Conservation (phyloP, 2,888 invertebrate species). For the Abrostola tripartita region DNA sequence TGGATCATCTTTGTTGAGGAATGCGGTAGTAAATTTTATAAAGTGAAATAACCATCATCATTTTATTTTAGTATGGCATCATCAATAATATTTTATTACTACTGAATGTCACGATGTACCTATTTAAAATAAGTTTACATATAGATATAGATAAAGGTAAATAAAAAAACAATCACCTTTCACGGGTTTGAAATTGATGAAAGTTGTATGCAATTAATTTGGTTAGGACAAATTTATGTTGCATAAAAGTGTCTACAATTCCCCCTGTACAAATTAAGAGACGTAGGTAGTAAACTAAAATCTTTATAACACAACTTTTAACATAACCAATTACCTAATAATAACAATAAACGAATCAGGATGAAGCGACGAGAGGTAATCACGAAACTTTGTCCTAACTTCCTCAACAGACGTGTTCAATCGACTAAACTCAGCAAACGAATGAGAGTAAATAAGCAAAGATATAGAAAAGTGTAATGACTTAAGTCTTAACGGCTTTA, state of each 20-base stretch:
- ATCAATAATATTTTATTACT: too few species aligned
- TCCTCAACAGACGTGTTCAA: conserved; percentile 18
- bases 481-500: conserved; percentile 74
- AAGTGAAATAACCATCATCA: not conserved
- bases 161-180: too few species aligned
- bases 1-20: conserved; percentile 37
- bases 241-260: too few species aligned
- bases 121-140: too few species aligned
- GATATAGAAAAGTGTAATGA: conserved; percentile 66
- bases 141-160: too few species aligned
- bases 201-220: too few species aligned
- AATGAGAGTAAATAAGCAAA: conserved; percentile 52
- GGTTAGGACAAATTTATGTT: too few species aligned
- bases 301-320: not conserved
- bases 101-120: too few species aligned
- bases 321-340: not conserved
- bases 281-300: too few species aligned
- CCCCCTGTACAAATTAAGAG: too few species aligned
- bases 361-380: conserved; percentile 32
- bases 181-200: too few species aligned
- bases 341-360: conserved; percentile 44
- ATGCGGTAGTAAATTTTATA: conserved; percentile 31
- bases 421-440: conserved; percentile 37
- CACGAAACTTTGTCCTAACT: conserved; percentile 25
- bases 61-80: not conserved